These are phyloP conservation scores for Pseudanteris insignis DNA, from an alignment of 2,888 invertebrate species.

Conservation along the genomic window DNA sequence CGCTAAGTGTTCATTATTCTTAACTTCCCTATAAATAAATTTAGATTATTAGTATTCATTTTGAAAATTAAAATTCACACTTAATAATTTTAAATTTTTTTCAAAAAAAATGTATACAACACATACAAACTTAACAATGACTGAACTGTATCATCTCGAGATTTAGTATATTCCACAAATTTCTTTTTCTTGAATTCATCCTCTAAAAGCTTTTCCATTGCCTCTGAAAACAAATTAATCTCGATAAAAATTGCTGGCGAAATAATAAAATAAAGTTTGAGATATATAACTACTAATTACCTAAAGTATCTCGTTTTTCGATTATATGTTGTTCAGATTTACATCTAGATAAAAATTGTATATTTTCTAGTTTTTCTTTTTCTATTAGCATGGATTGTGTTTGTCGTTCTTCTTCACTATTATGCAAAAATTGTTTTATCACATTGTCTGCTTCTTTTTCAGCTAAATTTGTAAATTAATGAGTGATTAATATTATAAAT, in stretches of 20 bases:
- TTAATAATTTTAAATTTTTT: conserved; percentile 3
- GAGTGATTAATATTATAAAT: no score
- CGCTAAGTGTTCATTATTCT: conserved; percentile 71
- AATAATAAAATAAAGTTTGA: not conserved
- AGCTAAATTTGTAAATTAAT: no score
- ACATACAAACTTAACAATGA: conserved; percentile 74
- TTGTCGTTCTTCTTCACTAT: conserved; percentile 72
- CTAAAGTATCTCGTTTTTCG: conserved; percentile 74
- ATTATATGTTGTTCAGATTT: conserved; percentile 68
- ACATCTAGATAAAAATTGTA: conserved; percentile 72
- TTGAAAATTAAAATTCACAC: no score
- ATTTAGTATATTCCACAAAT: conserved; percentile 73
- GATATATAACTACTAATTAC: no score
- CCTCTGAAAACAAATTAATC: conserved; percentile 62
- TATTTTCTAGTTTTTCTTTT: conserved; percentile 75
- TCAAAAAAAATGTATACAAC: no score
- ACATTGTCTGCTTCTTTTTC: conserved; percentile 76
- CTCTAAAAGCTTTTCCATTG: conserved; percentile 77
- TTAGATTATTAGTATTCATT: conserved; percentile 10
- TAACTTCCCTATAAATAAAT: conserved; percentile 68
- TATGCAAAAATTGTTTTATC: conserved; percentile 73
- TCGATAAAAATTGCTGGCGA: conserved; percentile 8
- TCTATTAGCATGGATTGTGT: conserved; percentile 71
- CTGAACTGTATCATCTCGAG: conserved; percentile 69
- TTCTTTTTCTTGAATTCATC: conserved; percentile 72